Base-by-base conservation (phyloP, 2,888 invertebrate genomes). In the Teleiodes luculella region DNA sequence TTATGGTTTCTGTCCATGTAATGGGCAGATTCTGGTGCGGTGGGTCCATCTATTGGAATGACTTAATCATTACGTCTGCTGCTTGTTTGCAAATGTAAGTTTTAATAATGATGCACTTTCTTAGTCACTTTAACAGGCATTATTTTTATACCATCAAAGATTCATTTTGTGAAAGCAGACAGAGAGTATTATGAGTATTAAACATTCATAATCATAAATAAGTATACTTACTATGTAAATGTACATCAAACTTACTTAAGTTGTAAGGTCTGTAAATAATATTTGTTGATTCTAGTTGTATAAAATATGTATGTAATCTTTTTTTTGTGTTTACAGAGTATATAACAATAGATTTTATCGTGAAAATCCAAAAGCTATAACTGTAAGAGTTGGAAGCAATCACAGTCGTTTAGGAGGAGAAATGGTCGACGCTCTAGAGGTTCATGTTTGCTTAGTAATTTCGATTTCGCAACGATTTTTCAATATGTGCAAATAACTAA, bases 21-120 rank as follows among this genome's bases (percentile, higher is more conserved):
- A 79, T 85, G 81, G 83, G 83, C 0, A 61, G 80, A 30, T 88
- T 88, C 63, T 87, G 87, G 87, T 88, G 88, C 55, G 87, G 87
- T 0, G 88, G 86, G 0, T 70, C 66, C 1, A 58, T 87, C 3
- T 80, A 83, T 54, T 80, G 76, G 74, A 63, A 71, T 0, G 88
- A 88, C 39, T 52, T 88, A 28, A 74, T 82, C 10, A 57, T 87
- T 1, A 88, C 87, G 0, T 83, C 87, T 0, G 87, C 87, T 0
- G 76, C 88, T 5, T 88, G 88, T 55, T 63, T 88, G 57, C 88
- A 88, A 59, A 55, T 88, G 88, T 87, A 55, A 76, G 83, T 72
- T 13, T 24, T 24, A 3, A 3, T 24, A 5, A 6, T n/a, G 33
- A 33, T 11, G n/a, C n/a, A n/a, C n/a, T n/a, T n/a, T n/a, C n/a